These are phyloP conservation scores for Azorinus chamasolen DNA, from an alignment of 2,888 invertebrate species.

Conservation along the genomic window DNA sequence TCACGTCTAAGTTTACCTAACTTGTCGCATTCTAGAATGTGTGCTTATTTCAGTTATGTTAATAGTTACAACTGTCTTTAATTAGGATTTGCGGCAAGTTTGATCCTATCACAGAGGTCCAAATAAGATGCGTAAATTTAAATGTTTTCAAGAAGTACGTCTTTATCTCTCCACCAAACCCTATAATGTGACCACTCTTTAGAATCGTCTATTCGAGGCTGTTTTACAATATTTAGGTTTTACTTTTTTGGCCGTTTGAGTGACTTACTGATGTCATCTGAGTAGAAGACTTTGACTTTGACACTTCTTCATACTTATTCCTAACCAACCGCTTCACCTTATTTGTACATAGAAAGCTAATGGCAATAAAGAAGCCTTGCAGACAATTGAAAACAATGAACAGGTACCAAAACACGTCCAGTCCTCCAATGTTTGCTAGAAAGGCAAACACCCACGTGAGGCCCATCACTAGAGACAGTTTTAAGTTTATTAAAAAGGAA, in stretches of 20 bases:
- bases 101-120: too few relatives aligned
- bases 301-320: slow-evolving; percentile 39
- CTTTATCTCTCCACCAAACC: too few relatives aligned
- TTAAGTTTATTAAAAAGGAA: slow-evolving; percentile 69
- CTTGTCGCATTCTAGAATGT: too few relatives aligned
- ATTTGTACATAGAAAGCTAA: slow-evolving; percentile 80
- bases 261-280: slow-evolving; percentile 24
- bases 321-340: slow-evolving; percentile 70
- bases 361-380: slow-evolving; percentile 89
- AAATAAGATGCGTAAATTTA: too few relatives aligned
- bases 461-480: slow-evolving; percentile 86
- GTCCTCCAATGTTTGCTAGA: slow-evolving; percentile 83
- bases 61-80: too few relatives aligned
- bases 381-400: slow-evolving; percentile 87
- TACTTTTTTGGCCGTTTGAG: neutral
- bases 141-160: too few relatives aligned
- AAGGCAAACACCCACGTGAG: slow-evolving; percentile 87
- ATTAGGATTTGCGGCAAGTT: too few relatives aligned
- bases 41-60: too few relatives aligned
- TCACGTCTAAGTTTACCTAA: too few relatives aligned
- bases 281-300: slow-evolving; percentile 6
- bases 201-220: too few relatives aligned
- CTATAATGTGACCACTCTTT: too few relatives aligned
- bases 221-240: too few relatives aligned
- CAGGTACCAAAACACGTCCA: slow-evolving; percentile 86